These are phyloP conservation scores for Phytoseiulus persimilis DNA, from an alignment of 2,888 invertebrate genomes.

Conservation along the genomic window DNA sequence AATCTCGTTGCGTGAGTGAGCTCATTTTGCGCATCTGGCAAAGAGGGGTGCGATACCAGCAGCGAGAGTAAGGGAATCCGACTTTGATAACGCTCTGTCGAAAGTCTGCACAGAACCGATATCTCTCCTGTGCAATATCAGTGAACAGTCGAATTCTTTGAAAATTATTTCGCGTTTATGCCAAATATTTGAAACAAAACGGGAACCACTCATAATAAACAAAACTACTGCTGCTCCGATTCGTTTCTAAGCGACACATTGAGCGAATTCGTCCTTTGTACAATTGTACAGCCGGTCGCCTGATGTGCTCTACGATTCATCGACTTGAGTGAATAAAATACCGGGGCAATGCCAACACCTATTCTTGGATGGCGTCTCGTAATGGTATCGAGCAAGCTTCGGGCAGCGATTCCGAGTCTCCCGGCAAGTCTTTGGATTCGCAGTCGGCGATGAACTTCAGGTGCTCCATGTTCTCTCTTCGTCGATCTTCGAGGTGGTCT, in stretches of 20 bases:
- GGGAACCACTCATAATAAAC: not conserved
- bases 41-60: no score
- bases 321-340: no score
- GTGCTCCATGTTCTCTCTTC: not conserved
- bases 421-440: not conserved
- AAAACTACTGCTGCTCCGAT: not conserved
- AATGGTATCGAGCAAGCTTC: not conserved
- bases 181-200: no score
- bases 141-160: no score
- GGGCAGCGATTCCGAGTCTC: not conserved
- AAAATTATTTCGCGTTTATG: no score
- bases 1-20: no score
- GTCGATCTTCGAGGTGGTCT: slow-evolving; percentile 66
- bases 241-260: not conserved
- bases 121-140: no score
- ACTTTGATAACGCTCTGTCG: no score
- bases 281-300: not conserved
- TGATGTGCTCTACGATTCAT: no score
- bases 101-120: no score
- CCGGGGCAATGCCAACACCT: not conserved
- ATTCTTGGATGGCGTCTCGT: not conserved
- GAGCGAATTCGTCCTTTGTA: not conserved
- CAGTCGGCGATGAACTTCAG: not conserved
- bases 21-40: no score
- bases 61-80: no score